Evolutionary conservation across 2,888 invertebrate genomes (phyloP).

Genomic region (Achlya flavicornis): DNA sequence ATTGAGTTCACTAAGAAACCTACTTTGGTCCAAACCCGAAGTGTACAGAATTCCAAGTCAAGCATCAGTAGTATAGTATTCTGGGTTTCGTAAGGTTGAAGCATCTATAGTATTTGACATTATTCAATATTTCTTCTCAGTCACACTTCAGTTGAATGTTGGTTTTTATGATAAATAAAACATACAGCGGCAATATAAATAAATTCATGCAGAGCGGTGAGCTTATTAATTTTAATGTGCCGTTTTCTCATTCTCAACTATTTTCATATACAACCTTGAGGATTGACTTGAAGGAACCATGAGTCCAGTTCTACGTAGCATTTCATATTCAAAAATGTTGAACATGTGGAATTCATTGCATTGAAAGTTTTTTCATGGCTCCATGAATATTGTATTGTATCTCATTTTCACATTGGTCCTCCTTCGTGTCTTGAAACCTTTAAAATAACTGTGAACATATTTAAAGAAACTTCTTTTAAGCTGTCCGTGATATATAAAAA

Average conservation of each 20-base stretch:
- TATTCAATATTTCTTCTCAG: background rate
- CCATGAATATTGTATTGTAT: slow-evolving; percentile 5
- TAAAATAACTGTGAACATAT: slow-evolving; percentile 7
- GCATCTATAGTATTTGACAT: no score
- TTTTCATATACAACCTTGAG: slow-evolving; percentile 5
- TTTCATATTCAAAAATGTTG: slow-evolving; percentile 6
- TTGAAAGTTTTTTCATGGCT: background rate
- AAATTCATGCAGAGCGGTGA: background rate
- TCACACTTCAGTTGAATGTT: background rate
- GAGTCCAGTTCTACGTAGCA: background rate
- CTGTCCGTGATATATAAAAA: no score
- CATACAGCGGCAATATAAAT: no score
- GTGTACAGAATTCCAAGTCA: background rate
- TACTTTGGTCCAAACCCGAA: background rate
- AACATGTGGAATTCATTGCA: slow-evolving; percentile 1
- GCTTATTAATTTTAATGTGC: slow-evolving; percentile 1
- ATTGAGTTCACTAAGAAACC: background rate
- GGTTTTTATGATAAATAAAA: background rate
- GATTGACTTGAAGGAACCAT: background rate
- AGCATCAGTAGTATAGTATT: background rate
- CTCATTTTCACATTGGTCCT: background rate
- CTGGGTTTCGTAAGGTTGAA: background rate
- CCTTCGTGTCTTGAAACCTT: background rate
- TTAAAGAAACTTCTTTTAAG: background rate
- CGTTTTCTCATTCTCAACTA: background rate